These are phyloP conservation scores for Hirtodrosophila confusa DNA, from an alignment of 2,888 invertebrate genomes.

Conservation along the genomic window DNA sequence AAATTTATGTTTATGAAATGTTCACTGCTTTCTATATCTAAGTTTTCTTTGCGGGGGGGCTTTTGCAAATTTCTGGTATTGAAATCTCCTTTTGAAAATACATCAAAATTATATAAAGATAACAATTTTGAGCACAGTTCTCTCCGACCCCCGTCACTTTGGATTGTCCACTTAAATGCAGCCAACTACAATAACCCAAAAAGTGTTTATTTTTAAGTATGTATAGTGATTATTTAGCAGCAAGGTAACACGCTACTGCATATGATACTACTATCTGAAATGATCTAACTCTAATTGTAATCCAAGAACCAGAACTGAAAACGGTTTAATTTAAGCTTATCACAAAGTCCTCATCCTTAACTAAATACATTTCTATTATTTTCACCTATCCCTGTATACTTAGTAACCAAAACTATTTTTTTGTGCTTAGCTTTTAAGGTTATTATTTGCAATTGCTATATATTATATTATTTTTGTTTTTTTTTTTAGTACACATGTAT, in stretches of 20 bases:
- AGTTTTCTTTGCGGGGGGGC: slow-evolving; percentile 23
- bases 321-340: slow-evolving; percentile 38
- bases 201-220: slow-evolving; percentile 42
- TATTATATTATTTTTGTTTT: slow-evolving; percentile 29
- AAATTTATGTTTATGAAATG: slow-evolving; percentile 34
- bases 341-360: slow-evolving; percentile 20
- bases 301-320: slow-evolving; percentile 56
- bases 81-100: background rate
- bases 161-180: background rate
- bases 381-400: background rate
- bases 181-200: slow-evolving; percentile 26
- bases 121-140: background rate
- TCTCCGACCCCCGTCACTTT: background rate
- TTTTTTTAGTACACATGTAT: slow-evolving; percentile 38
- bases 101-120: slow-evolving; percentile 19
- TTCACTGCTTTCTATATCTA: slow-evolving; percentile 16
- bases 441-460: slow-evolving; percentile 50
- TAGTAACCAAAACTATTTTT: slow-evolving; percentile 3
- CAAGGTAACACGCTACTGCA: slow-evolving; percentile 7
- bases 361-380: slow-evolving; percentile 18
- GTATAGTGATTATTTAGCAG: slow-evolving; percentile 39
- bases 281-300: slow-evolving; percentile 35
- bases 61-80: no score
- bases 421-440: slow-evolving; percentile 40
- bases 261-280: slow-evolving; percentile 19